Conservation (phyloP, 1,140 invertebrate genomes). For the honey bee (Apis mellifera) region Amel_HAv3.1 CM009937.2:10352001-10352500, state of each 20-base stretch:
- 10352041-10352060: slow-evolving; percentile 23
- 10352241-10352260: slow-evolving; percentile 62
- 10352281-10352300: slow-evolving; percentile 78
- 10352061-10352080: slow-evolving; percentile 55
- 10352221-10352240: slow-evolving; percentile 63
- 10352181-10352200: slow-evolving; percentile 65
- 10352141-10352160: slow-evolving; percentile 22
- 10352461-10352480: too few species aligned
- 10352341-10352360: slow-evolving; percentile 30
- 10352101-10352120: slow-evolving; percentile 71
- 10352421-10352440: too few species aligned
- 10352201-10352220: slow-evolving; percentile 47
- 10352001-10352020: slow-evolving; percentile 7
- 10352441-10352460: too few species aligned
- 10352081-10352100: slow-evolving; percentile 55
- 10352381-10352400: slow-evolving; percentile 10
- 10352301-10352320: slow-evolving; percentile 67
- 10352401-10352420: neutral
- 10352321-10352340: slow-evolving; percentile 33
- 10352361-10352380: slow-evolving; percentile 27
- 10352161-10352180: slow-evolving; percentile 58
- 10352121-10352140: slow-evolving; percentile 71
- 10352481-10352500: too few species aligned
- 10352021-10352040: neutral
- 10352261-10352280: slow-evolving; percentile 77